phyloP scores from a whole-genome alignment of 1,140 invertebrate species.

The Protaetia brevitarsis region DNA sequence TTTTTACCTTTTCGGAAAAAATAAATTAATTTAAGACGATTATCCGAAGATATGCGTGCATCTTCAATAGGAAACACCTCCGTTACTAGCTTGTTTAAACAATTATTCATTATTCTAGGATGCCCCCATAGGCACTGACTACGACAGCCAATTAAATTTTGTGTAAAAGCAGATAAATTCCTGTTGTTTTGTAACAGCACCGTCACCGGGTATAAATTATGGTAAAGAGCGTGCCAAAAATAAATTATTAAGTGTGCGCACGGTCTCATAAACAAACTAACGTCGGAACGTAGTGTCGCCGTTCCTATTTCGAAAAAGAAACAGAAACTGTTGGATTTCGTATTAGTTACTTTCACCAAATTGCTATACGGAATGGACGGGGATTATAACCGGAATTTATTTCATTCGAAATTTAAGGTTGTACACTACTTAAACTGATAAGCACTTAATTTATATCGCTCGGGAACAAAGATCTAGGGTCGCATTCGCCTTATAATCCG shows the following conservation, averaged over 20 bases:
- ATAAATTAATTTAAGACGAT: too few species aligned
- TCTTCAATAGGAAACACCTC: neutral
- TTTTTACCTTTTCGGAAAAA: too few species aligned
- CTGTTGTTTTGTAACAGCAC: neutral
- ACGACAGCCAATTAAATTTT: slow-evolving; percentile 4
- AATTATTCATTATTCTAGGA: slow-evolving; percentile 2
- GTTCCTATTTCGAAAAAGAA: too few species aligned
- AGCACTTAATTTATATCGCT: too few species aligned
- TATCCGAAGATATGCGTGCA: neutral
- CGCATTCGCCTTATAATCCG: neutral
- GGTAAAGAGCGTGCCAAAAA: slow-evolving; percentile 2
- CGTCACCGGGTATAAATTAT: neutral
- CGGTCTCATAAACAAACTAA: neutral
- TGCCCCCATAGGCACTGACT: neutral
- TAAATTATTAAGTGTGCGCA: neutral
- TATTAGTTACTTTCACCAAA: too few species aligned
- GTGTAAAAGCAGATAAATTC: neutral
- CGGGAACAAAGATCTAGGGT: too few species aligned
- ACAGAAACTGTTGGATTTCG: too few species aligned
- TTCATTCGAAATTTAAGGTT: too few species aligned
- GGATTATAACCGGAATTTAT: too few species aligned
- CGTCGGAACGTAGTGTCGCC: neutral
- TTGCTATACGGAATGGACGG: too few species aligned
- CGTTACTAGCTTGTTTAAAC: neutral
- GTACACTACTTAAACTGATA: too few species aligned